Conservation (phyloP, 64 coral and sea anemone genomes). For the Montipora capricornis region DNA sequence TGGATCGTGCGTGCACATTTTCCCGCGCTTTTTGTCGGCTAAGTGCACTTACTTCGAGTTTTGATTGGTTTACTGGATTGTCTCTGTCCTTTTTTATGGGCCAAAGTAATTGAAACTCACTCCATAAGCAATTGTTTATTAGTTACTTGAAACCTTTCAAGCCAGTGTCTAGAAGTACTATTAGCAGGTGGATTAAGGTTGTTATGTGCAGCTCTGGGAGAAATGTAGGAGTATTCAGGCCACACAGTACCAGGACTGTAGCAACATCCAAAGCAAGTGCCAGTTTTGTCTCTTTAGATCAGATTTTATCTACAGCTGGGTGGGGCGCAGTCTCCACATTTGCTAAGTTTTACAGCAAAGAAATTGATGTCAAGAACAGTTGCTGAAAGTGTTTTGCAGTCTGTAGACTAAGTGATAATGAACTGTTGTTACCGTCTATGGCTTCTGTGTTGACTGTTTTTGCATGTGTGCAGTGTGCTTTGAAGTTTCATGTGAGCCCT, state of each 20-base stretch:
- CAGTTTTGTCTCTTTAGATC: slow-evolving; percentile 6
- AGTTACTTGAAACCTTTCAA: slow-evolving; percentile 12
- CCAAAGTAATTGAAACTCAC: no score
- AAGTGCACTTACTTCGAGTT: no score
- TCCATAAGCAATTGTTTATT: slow-evolving; percentile 13
- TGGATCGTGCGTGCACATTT: no score
- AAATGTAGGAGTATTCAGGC: slow-evolving; percentile 14
- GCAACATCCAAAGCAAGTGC: slow-evolving; percentile 38
- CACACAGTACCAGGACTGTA: slow-evolving; percentile 15
- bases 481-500: slow-evolving; percentile 18
- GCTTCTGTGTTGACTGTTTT: not conserved
- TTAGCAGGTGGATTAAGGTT: slow-evolving; percentile 22
- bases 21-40: no score
- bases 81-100: no score
- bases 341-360: slow-evolving; percentile 38
- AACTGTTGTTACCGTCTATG: not conserved
- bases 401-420: not conserved
- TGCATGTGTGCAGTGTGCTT: slow-evolving; percentile 28
- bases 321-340: slow-evolving; percentile 49
- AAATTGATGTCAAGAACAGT: slow-evolving; percentile 14
- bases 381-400: not conserved
- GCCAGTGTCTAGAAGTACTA: slow-evolving; percentile 4
- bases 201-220: slow-evolving; percentile 38
- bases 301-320: slow-evolving; percentile 28
- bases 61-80: no score